A percentile compares a stretch with the other conserved stretches of the same genome.
Conservation (phyloP, 2,888 invertebrate genomes). For the Meliscaeva auricollis region DNA sequence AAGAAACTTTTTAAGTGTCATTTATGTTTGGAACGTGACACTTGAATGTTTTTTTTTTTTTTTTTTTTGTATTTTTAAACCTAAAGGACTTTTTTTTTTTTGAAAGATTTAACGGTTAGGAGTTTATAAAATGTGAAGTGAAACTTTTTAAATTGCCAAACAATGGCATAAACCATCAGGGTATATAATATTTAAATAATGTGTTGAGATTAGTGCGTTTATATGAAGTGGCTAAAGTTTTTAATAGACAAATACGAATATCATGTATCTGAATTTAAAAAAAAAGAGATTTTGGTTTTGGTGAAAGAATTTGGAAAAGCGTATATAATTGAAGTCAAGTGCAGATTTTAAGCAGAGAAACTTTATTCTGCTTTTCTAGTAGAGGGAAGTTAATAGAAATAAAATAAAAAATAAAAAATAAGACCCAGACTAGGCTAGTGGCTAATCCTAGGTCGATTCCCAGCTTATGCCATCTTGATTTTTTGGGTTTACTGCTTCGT, state of each 20-base stretch:
- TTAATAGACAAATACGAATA: neutral
- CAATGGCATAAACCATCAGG: neutral
- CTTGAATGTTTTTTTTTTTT: conserved; percentile 25
- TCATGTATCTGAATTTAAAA: neutral
- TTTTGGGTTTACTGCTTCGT: too few species aligned
- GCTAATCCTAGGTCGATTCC: too few species aligned
- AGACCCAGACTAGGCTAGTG: too few species aligned
- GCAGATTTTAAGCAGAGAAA: too few species aligned
- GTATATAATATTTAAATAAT: conserved; percentile 2
- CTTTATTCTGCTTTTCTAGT: too few species aligned
- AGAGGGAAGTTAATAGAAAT: too few species aligned
- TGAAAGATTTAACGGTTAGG: conserved; percentile 3
- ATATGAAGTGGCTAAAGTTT: neutral
- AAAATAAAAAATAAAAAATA: too few species aligned
- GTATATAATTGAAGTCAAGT: too few species aligned
- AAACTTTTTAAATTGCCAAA: conserved; percentile 22
- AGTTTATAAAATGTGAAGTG: conserved; percentile 20
- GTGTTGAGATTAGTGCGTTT: neutral
- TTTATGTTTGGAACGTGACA: conserved; percentile 60
- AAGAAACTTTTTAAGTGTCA: conserved; percentile 61
- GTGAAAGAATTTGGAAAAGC: too few species aligned
- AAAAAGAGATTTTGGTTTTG: neutral
- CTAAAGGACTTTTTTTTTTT: neutral
- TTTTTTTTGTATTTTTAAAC: too few species aligned
- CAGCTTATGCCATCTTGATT: too few species aligned